phyloP scores from a whole-genome alignment of 2,113 vertebrate species.

The Aphelocoma coerulescens region DNA sequence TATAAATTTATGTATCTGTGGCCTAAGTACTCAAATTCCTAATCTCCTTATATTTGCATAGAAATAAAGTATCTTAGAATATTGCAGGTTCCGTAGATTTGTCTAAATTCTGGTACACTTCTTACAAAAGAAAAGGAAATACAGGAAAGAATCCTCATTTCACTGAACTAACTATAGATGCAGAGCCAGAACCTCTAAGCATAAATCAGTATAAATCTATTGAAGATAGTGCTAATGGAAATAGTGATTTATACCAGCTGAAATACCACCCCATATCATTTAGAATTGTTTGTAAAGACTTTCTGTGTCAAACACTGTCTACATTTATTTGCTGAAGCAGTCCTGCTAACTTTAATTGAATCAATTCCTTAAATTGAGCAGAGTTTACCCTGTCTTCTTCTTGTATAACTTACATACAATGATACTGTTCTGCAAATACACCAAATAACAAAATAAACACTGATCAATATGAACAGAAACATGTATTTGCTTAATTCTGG shows the following conservation, averaged over 20 bases:
- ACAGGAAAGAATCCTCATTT: not conserved
- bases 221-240: not conserved
- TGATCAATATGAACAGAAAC: not conserved
- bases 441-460: not conserved
- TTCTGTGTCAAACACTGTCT: not conserved
- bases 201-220: not conserved
- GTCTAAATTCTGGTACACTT: not conserved
- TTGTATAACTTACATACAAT: not conserved
- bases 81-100: not conserved
- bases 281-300: not conserved
- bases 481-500: not conserved
- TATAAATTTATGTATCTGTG: not conserved
- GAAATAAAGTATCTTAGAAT: not conserved
- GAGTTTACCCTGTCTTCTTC: not conserved
- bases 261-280: not conserved
- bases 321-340: not conserved
- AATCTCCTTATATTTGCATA: not conserved
- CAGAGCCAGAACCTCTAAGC: not conserved
- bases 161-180: not conserved
- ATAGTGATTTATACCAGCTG: not conserved
- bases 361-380: not conserved
- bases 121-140: not conserved
- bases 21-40: not conserved
- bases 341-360: not conserved
- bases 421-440: not conserved